Evolutionary conservation across 2,113 vertebrate genomes (phyloP).

Genomic region (Emberiza fucata): DNA sequence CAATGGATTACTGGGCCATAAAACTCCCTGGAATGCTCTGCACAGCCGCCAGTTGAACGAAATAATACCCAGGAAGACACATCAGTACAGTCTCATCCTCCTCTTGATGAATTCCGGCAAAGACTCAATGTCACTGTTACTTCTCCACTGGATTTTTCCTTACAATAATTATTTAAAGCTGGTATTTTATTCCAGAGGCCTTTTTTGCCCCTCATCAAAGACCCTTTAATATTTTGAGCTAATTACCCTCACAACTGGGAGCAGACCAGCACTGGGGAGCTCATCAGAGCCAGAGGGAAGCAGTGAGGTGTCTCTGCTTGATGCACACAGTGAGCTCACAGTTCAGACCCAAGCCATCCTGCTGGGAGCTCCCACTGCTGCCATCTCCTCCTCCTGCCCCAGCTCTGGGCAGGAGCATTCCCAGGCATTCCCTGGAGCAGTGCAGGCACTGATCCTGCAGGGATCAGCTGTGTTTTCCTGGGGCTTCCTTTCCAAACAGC

Average conservation of each 20-base stretch:
- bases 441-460: neutral
- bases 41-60: neutral
- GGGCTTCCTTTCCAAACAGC: neutral
- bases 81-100: neutral
- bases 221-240: neutral
- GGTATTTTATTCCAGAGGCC: neutral
- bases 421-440: neutral
- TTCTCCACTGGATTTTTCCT: neutral
- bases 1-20: slow-evolving; percentile 37
- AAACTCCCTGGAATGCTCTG: neutral
- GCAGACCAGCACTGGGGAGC: neutral
- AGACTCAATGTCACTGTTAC: neutral
- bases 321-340: rapidly evolving
- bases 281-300: neutral
- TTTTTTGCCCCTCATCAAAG: neutral
- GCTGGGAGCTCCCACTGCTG: neutral
- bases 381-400: neutral
- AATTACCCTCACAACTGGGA: neutral
- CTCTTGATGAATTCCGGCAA: neutral
- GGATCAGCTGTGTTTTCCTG: neutral
- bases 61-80: neutral
- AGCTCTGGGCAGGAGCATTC: neutral
- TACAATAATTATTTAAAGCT: neutral
- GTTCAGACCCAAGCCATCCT: neutral
- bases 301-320: rapidly evolving